These are phyloP conservation scores for Agriopis leucophaearia DNA, from an alignment of 2,888 invertebrate genomes.

Conservation along the genomic window DNA sequence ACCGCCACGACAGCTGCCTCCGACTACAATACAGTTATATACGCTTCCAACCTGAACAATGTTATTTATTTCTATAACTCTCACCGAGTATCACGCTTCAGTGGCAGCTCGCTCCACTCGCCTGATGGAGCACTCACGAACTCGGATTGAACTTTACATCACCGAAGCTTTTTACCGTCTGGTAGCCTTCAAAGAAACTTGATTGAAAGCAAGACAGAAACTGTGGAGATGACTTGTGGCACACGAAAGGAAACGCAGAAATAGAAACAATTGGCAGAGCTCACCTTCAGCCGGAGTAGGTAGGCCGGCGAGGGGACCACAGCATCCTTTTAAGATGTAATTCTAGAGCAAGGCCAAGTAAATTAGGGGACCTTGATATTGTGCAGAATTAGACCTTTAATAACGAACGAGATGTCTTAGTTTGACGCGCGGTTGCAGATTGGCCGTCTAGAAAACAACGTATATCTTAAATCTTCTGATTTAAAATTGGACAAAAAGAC, in stretches of 20 bases:
- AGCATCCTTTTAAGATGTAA: slow-evolving; percentile 53
- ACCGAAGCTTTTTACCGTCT: neutral
- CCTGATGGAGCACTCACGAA: slow-evolving; percentile 13
- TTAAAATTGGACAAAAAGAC: no score
- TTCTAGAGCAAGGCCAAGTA: slow-evolving; percentile 54
- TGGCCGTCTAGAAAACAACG: neutral
- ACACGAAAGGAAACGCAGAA: slow-evolving; percentile 29
- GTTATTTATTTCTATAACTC: slow-evolving; percentile 15
- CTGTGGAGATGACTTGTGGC: slow-evolving; percentile 13
- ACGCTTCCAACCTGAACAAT: slow-evolving; percentile 3
- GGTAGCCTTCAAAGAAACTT: neutral
- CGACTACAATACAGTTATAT: slow-evolving; percentile 2
- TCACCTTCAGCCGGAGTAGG: slow-evolving; percentile 19
- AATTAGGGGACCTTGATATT: slow-evolving; percentile 18
- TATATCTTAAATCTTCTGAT: no score
- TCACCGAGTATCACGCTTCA: slow-evolving; percentile 14
- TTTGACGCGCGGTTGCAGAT: neutral
- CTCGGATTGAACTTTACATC: slow-evolving; percentile 15
- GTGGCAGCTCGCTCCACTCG: slow-evolving; percentile 11
- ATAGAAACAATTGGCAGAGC: slow-evolving; percentile 24
- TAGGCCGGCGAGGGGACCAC: slow-evolving; percentile 36
- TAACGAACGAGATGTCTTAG: neutral
- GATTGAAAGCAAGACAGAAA: neutral
- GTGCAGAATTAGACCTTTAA: neutral
- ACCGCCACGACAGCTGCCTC: slow-evolving; percentile 15